Base-by-base conservation (phyloP, 2,888 invertebrate species). In the Cantharis nigra region DNA sequence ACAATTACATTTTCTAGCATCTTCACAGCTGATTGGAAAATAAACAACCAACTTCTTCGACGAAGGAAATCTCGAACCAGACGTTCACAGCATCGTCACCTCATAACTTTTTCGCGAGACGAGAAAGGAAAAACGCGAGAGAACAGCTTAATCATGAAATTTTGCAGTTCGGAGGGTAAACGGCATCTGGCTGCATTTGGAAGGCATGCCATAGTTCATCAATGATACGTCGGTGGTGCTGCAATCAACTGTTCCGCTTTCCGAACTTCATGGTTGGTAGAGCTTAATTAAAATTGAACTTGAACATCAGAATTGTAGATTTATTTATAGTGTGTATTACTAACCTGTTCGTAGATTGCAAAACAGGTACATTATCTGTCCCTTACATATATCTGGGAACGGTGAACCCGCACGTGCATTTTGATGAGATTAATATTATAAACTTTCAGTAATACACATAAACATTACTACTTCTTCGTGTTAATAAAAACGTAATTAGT, bases 261-360 rank as follows among this genome's bases (percentile, higher is more conserved):
- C 23, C 71, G 80, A 69, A 65, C 69, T 78, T 81, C 81, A 81
- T 78, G 81, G 75, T 80, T 72, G 75, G 76, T 72, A 74, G 75
- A 77, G 70, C 78, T 81, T 81, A 81, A 81, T 81, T 81, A 81
- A 81, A 80, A 79, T 75, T 78, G 80, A 81, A 81, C 81, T 79
- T 78, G 78, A 78, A 78, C 79, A 80, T 81, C 79, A 78, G 79
- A 81, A 81, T 81, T 78, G 80, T 79, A 81, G 80, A 80, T 81
- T 81, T 81, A 80, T 78, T 77, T 78, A 76, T 76, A 69, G 65
- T 69, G 67, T 74, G 49, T 73, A 73, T 73, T 63, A 72, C 63
- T 70, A 76, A 71, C 78, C 73, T 70, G 72, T 69, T 71, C 72
- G 69, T 73, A 67, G 73, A 18, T 33, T 49, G 33, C 30, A 69